A percentile compares a stretch with the other conserved stretches of the same genome.
phyloP scores from a whole-genome alignment of 2,113 vertebrate genomes.

The Lepisosteus oculatus region DNA sequence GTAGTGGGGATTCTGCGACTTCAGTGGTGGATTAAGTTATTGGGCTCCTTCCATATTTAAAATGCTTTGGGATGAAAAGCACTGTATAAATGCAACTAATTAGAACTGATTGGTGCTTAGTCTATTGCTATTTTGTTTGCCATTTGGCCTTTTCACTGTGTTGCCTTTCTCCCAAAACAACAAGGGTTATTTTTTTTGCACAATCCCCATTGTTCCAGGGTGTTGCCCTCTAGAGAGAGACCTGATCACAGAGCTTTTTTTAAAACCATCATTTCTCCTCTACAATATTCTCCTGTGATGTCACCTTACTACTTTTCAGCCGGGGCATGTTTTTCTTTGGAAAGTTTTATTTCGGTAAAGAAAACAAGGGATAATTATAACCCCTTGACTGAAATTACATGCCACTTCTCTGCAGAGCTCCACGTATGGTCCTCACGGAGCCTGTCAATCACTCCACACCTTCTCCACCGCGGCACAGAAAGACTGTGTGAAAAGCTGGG shows the following conservation, averaged over 20 bases:
- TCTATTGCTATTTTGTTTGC: slow-evolving; percentile 2
- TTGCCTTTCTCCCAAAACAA: neutral
- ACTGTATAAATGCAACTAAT: no score
- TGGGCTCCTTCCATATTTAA: no score
- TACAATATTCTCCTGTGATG: slow-evolving; percentile 36
- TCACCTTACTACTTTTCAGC: slow-evolving; percentile 37
- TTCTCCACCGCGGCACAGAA: slow-evolving; percentile 10
- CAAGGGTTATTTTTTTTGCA: slow-evolving; percentile 9
- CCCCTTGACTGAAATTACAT: slow-evolving; percentile 7
- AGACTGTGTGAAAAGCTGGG: neutral
- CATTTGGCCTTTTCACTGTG: neutral
- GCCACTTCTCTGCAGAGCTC: neutral
- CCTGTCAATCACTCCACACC: slow-evolving; percentile 12
- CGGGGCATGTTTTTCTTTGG: slow-evolving; percentile 31
- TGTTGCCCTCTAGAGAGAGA: slow-evolving; percentile 21
- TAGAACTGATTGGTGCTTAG: neutral
- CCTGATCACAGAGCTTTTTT: slow-evolving; percentile 26
- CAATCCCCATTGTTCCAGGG: slow-evolving; percentile 12
- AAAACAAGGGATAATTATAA: slow-evolving; percentile 14
- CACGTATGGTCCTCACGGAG: neutral
- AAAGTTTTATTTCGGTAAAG: slow-evolving; percentile 34
- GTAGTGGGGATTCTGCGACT: no score
- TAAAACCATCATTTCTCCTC: slow-evolving; percentile 30
- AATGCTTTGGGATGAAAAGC: no score
- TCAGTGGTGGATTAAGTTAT: no score